phyloP scores from a whole-genome alignment of 2,888 invertebrate genomes.

The Argynnis bischoffii region DNA sequence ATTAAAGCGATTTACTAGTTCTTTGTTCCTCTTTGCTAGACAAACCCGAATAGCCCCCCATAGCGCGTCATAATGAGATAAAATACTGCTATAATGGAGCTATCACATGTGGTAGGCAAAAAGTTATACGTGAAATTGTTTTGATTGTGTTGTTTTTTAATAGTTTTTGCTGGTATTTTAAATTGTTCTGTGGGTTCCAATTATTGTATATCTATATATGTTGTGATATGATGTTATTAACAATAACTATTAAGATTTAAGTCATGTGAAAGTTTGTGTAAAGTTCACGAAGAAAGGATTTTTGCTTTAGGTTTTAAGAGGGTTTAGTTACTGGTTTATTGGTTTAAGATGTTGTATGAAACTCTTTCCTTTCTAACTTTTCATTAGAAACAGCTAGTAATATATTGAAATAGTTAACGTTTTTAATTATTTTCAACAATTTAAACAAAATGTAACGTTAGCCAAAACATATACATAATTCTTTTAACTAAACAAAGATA shows the following conservation, averaged over 20 bases:
- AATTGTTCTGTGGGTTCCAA: constrained; percentile 26
- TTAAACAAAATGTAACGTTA: not conserved
- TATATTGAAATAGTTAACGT: too few species aligned
- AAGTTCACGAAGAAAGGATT: too few species aligned
- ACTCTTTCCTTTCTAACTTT: too few species aligned
- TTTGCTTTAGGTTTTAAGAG: too few species aligned
- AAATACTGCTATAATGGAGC: constrained; percentile 73
- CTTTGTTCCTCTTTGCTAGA: constrained; percentile 69
- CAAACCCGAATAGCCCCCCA: constrained; percentile 66
- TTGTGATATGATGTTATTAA: too few species aligned
- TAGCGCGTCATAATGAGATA: constrained; percentile 75
- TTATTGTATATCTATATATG: not conserved
- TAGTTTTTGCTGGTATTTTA: constrained; percentile 37
- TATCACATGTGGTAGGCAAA: constrained; percentile 68
- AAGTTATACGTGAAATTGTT: constrained; percentile 31
- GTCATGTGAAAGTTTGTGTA: too few species aligned
- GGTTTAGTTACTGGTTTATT: not conserved
- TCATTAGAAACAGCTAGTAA: too few species aligned
- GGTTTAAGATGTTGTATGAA: too few species aligned
- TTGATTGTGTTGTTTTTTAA: constrained; percentile 20
- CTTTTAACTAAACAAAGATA: not conserved
- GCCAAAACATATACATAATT: constrained; percentile 1
- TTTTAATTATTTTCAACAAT: too few species aligned
- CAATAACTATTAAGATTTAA: too few species aligned
- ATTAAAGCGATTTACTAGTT: constrained; percentile 79